A percentile compares a stretch with the other conserved stretches of the same genome.
Conservation (phyloP, 92 coral and sea anemone genomes). For the Heliopora coerulea region DNA sequence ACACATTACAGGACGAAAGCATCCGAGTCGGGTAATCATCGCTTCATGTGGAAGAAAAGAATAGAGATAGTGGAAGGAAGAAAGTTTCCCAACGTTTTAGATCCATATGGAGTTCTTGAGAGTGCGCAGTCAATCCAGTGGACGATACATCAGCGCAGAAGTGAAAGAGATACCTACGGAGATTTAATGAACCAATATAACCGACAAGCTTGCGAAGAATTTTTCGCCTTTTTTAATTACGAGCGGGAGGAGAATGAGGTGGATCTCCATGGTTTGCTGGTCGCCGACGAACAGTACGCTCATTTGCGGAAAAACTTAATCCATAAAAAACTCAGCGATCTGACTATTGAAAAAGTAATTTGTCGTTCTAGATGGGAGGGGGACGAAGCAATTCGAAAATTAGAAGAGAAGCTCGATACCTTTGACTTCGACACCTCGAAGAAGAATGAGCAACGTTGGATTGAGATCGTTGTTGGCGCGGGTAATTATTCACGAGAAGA, state of each 20-base stretch:
- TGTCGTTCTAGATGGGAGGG: constrained; percentile 15
- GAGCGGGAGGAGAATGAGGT: constrained; percentile 44
- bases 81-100: background rate
- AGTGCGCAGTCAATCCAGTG: background rate
- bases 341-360: constrained; percentile 21
- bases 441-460: constrained; percentile 39
- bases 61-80: background rate
- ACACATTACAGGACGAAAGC: constrained; percentile 53
- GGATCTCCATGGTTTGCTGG: constrained; percentile 56
- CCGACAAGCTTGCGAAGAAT: constrained; percentile 35
- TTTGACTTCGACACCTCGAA: constrained; percentile 30
- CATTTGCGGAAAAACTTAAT: background rate
- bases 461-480: constrained; percentile 63
- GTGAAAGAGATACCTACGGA: constrained; percentile 34
- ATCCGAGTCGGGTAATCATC: constrained; percentile 15
- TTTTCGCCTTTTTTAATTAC: constrained; percentile 48
- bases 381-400: constrained; percentile 53
- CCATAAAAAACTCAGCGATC: background rate
- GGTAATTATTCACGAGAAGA: constrained; percentile 48
- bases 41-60: constrained; percentile 44
- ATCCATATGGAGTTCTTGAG: background rate
- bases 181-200: constrained; percentile 42
- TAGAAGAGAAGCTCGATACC: constrained; percentile 8
- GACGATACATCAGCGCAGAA: background rate
- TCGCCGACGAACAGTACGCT: constrained; percentile 31